These are phyloP conservation scores for Diarsia brunnea DNA, from an alignment of 2,888 invertebrate genomes.

Conservation along the genomic window DNA sequence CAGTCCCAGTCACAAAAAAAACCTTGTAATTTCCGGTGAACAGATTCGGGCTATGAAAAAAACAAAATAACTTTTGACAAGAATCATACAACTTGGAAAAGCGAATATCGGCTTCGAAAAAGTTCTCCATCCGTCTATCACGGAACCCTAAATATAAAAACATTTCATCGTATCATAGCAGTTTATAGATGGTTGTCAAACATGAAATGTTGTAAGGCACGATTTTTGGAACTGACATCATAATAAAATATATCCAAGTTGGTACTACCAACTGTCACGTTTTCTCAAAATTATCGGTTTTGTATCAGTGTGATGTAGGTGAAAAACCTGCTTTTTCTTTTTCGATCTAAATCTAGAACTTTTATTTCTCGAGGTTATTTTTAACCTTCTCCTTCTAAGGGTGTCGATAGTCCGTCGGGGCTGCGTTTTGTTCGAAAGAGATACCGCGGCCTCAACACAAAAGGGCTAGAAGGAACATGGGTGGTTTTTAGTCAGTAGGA, in stretches of 20 bases:
- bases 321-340: background rate
- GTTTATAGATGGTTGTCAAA: constrained; percentile 54
- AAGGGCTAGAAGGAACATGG: no score
- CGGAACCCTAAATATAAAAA: constrained; percentile 44
- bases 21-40: background rate
- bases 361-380: no score
- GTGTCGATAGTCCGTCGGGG: no score
- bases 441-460: no score
- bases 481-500: no score
- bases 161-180: constrained; percentile 42
- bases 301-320: background rate
- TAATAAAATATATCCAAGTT: constrained; percentile 28
- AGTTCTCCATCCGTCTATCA: background rate
- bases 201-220: constrained; percentile 44
- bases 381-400: no score
- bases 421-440: no score
- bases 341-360: no score
- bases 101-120: constrained; percentile 1
- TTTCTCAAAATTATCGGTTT: constrained; percentile 3
- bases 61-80: background rate
- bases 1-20: no score
- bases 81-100: background rate
- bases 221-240: constrained; percentile 30
- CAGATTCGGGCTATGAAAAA: background rate
- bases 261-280: constrained; percentile 42